Evolutionary conservation across 1,140 invertebrate genomes (phyloP).

Genomic region (Lasioglossum baleicum): DNA sequence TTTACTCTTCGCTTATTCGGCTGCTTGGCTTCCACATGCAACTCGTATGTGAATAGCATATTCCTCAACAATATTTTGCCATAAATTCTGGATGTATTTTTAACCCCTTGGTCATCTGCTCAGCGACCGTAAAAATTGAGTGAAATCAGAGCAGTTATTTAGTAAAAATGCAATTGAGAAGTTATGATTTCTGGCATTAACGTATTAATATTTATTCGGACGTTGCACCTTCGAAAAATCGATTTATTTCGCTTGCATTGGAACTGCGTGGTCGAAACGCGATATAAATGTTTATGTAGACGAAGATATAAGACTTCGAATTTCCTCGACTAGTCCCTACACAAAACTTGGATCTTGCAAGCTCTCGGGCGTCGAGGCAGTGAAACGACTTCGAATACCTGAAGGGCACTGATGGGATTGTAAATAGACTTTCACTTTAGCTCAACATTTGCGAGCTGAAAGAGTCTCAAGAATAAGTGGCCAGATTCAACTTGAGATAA

Average conservation of each 20-base stretch:
- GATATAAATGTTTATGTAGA: too few relatives aligned
- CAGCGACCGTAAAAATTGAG: too few relatives aligned
- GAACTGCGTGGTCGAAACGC: too few relatives aligned
- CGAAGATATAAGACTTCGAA: too few relatives aligned
- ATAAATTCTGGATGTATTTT: background rate
- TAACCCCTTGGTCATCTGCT: background rate
- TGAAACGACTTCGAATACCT: constrained; percentile 1
- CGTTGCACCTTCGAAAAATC: too few relatives aligned
- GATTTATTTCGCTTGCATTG: too few relatives aligned
- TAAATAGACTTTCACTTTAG: constrained; percentile 22
- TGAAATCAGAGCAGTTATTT: too few relatives aligned
- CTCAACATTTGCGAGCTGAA: background rate
- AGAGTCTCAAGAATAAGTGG: constrained; percentile 1
- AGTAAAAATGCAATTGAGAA: too few relatives aligned
- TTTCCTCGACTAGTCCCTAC: too few relatives aligned
- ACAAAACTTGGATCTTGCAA: background rate
- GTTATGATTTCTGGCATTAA: too few relatives aligned
- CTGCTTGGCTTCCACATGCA: background rate
- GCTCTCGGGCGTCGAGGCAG: background rate
- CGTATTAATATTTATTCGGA: too few relatives aligned
- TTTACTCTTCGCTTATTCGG: background rate
- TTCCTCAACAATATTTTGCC: background rate
- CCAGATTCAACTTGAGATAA: background rate
- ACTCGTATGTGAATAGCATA: background rate
- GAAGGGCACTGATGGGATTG: constrained; percentile 19